These are phyloP conservation scores for Heliconius hortense DNA, from an alignment of 2,888 invertebrate species.

Conservation along the genomic window DNA sequence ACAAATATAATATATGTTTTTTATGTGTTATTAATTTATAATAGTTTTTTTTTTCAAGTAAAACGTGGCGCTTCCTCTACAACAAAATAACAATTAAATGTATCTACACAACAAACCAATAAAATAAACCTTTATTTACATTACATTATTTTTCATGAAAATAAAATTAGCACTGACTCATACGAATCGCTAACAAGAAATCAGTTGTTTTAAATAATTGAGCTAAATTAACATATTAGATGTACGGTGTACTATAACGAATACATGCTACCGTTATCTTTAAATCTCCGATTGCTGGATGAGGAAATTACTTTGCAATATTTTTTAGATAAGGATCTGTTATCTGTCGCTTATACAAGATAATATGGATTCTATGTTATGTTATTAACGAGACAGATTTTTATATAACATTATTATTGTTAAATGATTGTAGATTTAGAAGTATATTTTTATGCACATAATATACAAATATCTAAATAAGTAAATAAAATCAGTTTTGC, in stretches of 20 bases:
- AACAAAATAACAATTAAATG: not conserved
- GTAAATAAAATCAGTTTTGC: too few relatives aligned
- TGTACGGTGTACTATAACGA: constrained; percentile 18
- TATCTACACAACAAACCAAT: not conserved
- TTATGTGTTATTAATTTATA: too few relatives aligned
- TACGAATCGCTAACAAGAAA: not conserved
- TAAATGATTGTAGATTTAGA: too few relatives aligned
- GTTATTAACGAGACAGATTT: not conserved
- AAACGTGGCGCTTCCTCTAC: too few relatives aligned
- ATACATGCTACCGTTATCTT: constrained; percentile 30
- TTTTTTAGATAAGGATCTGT: constrained; percentile 29
- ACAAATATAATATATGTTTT: too few relatives aligned
- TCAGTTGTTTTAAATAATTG: constrained; percentile 25
- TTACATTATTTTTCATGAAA: not conserved
- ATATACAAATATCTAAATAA: too few relatives aligned
- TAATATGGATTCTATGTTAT: constrained; percentile 10
- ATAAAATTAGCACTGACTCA: not conserved
- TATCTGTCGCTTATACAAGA: constrained; percentile 9
- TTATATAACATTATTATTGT: not conserved
- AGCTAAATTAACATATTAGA: constrained; percentile 23
- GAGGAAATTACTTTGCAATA: constrained; percentile 36
- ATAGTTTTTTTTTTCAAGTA: too few relatives aligned
- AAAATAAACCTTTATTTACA: not conserved
- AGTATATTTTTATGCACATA: too few relatives aligned
- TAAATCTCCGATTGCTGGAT: constrained; percentile 33